Base-by-base conservation (phyloP, 2,113 vertebrate species). In the Guaruba guarouba region DNA sequence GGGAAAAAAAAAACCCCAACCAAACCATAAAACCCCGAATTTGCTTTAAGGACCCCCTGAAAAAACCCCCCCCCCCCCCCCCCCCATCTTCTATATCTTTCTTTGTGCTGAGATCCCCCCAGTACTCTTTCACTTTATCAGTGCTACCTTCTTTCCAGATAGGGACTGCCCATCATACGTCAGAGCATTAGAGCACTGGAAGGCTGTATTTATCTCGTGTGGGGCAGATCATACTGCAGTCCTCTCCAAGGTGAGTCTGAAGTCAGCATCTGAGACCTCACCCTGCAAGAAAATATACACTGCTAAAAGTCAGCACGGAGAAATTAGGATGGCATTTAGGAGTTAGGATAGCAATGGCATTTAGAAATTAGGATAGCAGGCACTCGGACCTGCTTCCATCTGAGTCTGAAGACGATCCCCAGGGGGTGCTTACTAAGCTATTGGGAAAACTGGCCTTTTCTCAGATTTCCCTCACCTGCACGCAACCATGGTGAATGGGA, bases 201-300 rank as follows among this genome's bases (percentile, higher is more conserved):
- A 95, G 66, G 78, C 93, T 43, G 78, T 91, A 2, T 98, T 97
- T 88, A 83, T 98, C 37, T 85, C 97, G 6, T 98, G 98, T 86
- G 98, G 98, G 31, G 93, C 93, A 54, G 96, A 97, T 82, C 98
- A 98, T 16, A 97, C 96, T 62, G 98, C 97, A 29, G 87, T 94
- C 68, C 97, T 98, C 61, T 98, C 96, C 51, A 97, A 98, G 97
- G 98, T 98, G 89, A 91, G 80, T 67, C 59, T 83, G 37, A 93
- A 71, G 39, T 55, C 55, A 78, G 63, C 64, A 39, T 62, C 64
- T 57, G 76, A 77, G 64, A 37, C n/a, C 22, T 90, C 31, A 39
- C 31, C 8, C 37, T 67, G 17, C 8, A 12, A 57, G 49, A 51
- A 82, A 83, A 77, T 54, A 78, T 17, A 46, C 0, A 2, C 20